Evolutionary conservation across 2,888 invertebrate genomes (phyloP).

Genomic region (Portevinia maculata): DNA sequence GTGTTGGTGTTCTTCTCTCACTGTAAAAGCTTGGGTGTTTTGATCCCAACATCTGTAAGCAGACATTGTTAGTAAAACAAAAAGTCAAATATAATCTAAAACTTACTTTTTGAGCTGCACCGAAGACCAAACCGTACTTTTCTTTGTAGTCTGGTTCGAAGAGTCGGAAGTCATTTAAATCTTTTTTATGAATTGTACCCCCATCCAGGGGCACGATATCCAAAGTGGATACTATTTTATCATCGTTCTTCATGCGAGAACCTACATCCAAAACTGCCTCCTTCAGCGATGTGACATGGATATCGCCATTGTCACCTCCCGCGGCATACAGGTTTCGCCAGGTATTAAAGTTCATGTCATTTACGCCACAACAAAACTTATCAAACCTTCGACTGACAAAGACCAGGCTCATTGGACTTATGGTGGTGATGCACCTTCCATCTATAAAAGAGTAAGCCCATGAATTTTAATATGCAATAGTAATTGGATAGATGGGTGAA

Average conservation of each 20-base stretch:
- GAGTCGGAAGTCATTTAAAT: constrained; percentile 40
- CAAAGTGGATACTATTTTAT: constrained; percentile 72
- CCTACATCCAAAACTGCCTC: constrained; percentile 76
- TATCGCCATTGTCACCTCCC: constrained; percentile 79
- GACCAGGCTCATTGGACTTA: constrained; percentile 76
- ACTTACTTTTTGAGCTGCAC: constrained; percentile 74
- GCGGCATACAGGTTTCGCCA: constrained; percentile 75
- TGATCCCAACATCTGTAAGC: constrained; percentile 11
- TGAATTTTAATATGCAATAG: not conserved
- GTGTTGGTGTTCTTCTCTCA: constrained; percentile 73
- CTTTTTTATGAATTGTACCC: not conserved
- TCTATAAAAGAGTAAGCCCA: constrained; percentile 41
- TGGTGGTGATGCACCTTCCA: constrained; percentile 54
- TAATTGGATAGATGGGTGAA: not conserved
- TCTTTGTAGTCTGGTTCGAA: constrained; percentile 75
- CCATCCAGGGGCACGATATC: constrained; percentile 76
- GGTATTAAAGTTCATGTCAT: constrained; percentile 77
- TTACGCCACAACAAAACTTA: constrained; percentile 74
- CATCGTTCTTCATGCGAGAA: constrained; percentile 44
- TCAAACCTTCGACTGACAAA: constrained; percentile 74
- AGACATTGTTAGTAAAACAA: not conserved
- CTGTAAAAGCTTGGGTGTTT: constrained; percentile 59
- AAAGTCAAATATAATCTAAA: not conserved
- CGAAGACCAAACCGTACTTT: constrained; percentile 79
- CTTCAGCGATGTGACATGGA: constrained; percentile 75